Base-by-base conservation (phyloP, 2,888 invertebrate genomes). In the Neoaliturus tenellus region DNA sequence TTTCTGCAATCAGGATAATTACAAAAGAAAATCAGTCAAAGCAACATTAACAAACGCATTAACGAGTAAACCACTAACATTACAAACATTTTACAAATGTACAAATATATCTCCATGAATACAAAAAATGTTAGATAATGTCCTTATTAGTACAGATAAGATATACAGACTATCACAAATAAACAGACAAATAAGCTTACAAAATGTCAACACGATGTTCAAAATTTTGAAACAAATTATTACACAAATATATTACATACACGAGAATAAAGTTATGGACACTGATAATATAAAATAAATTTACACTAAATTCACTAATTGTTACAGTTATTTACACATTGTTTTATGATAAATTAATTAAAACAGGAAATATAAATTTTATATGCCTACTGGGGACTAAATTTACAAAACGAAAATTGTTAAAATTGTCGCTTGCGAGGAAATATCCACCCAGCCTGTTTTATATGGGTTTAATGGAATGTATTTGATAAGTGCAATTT, bases 261-360 rank as follows among this genome's bases (percentile, higher is more conserved):
- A 20, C 8, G 12, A 28, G 25, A 62, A 62, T 62, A 62, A 28
- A 62, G 3, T 28, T 62, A 62, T 62, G 62, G 62, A 62, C 62
- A 62, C 62, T 62, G 62, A 62, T 28, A 62, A n/a, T 62, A 62
- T 62, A 62, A 62, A 62, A 62, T 62, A 62, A 62, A 62, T 62
- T 51, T 62, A 62, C 62, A 62, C 62, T 62, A 62, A 28, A 28
- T 31, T 62, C 31, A 12, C 62, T 31, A 55, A 20, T 55, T 55
- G 55, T 28, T 28, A 62, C 31, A 62, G 14, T 28, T 62, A 62
- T 62, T 62, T 62, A 62, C 62, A 62, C 20, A 12, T 6, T 28
- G 62, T 14, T 62, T 62, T 62, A 62, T 62, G 3, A 14, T 62
- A 62, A 62, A 62, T 28, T 62, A 62, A 62, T 62, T 62, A 28